Evolutionary conservation across 2,888 invertebrate genomes (phyloP), one percentile per base, ranked within the genome.

Genomic region (Hirtodrosophila trivittata): DNA sequence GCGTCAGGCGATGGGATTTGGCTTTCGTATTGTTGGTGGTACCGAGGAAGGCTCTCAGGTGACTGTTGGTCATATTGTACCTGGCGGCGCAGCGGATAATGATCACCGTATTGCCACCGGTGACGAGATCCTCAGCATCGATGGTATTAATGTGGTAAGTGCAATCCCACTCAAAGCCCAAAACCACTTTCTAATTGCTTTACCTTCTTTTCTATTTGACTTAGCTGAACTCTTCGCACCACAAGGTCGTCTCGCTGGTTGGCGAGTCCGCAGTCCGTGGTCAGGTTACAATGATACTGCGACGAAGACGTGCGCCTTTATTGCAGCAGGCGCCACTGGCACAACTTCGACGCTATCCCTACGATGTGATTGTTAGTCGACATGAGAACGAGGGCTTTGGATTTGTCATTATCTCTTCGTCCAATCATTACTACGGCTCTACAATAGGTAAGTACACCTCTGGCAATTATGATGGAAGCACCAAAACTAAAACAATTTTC

Each of bases 1-100:
- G 42, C 93, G 97, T n/a, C 97, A 97, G 80, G 95, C 97, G 30
- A 95, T 95, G 54, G 99, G 99, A 1, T 99, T 99, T 92, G 99
- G 99, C 6, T 99, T 99, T 92, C 93, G 99, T 66, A 98, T 99
- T 88, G 97, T 99, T 26, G 99, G 99, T 14, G 99, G 99, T 33
- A 97, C 97, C 0, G 99, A 99, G 91, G 98, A 99, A 92, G 97
- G 97, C 57, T 97, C 97, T 68, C 95, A 98, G 91, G 97, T 98
- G 63, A 97, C 98, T 7, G 98, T 99, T 21, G 98, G 99, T 1
- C 97, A 98, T 89, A 98, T 99, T 67, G 98, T 99, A 50, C 96
- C 97, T 0, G 97, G 97, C 16, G 99, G 99, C 1, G 96, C 98
- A 1, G 99, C 97, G 1, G 96, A 96, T 90, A 91, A 96, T 39